Evolutionary conservation across 2,888 invertebrate species (phyloP).

Genomic region (Microlaimidae sp.): DNA sequence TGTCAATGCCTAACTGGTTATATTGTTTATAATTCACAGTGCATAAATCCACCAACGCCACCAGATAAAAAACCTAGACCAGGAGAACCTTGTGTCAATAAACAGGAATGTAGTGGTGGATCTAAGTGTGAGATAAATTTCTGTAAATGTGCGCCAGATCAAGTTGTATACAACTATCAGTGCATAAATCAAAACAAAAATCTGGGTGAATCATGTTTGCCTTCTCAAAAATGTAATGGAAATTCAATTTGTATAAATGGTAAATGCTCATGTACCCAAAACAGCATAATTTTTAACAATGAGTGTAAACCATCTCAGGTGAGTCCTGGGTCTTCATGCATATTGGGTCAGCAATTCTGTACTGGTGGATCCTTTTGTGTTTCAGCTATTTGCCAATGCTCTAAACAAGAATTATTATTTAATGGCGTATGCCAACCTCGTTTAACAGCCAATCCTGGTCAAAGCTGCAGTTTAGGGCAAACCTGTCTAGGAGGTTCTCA

Average conservation of each 20-base stretch:
- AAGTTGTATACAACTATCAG: constrained; percentile 4
- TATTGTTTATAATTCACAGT: neutral
- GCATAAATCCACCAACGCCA: neutral
- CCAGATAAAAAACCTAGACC: constrained; percentile 11
- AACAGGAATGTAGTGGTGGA: constrained; percentile 12
- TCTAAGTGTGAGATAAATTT: neutral
- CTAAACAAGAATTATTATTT: too few species aligned
- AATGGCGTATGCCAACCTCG: too few species aligned
- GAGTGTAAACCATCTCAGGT: constrained; percentile 11
- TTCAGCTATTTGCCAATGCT: neutral
- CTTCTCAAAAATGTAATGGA: constrained; percentile 14
- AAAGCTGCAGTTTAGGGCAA: constrained; percentile 21
- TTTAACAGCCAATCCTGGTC: constrained; percentile 24
- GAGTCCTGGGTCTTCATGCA: neutral
- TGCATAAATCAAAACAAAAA: neutral
- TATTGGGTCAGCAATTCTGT: neutral
- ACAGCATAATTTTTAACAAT: constrained; percentile 9
- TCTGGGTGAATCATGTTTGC: neutral
- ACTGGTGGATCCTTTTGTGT: neutral
- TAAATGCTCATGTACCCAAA: constrained; percentile 17
- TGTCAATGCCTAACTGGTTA: constrained; percentile 18
- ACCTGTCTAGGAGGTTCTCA: constrained; percentile 21
- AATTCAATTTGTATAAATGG: constrained; percentile 17
- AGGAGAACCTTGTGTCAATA: constrained; percentile 4
- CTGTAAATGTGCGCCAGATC: constrained; percentile 10